Evolutionary conservation across 2,113 vertebrate species (phyloP), one percentile per base, ranked within the genome.

Genomic region (Archilochus colubris): DNA sequence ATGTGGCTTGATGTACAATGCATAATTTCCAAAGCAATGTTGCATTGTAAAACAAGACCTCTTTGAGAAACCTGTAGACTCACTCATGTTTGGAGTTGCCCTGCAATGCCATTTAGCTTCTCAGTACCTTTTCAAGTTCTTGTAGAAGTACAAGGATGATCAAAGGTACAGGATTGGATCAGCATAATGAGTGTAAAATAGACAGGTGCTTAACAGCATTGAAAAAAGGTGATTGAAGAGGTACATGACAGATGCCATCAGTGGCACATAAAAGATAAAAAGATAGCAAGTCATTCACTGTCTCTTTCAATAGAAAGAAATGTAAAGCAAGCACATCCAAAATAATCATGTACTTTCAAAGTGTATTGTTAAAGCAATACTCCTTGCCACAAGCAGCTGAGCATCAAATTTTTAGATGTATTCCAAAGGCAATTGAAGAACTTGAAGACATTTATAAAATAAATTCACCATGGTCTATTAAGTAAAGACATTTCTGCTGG

Each of bases 181-280:
- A 6, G 55, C 25, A 63, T 25, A 44, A 94, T 64, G 27, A 80
- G 36, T 31, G 4, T 63, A 70, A 75, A 84, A 94, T 13, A 92
- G 79, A 64, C 14, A 11, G 78, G 28, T 0, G 3, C 44, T 86
- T 90, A 86, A 77, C 68, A 88, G 17, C 20, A 44, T 69, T 12
- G 20, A 30, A 76, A 76, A 76, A 75, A 48, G 46, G 54, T 31
- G 54, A 33, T 57, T 61, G 50, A 88, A 95, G 23, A 90, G 7
- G 44, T 86, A 90, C 82, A 93, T 36, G 76, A 85, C 62, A 94
- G 72, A 69, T 90, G 59, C 14, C 72, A 82, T 69, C 88, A 77
- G 40, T 64, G 31, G 50, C 86, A 73, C 67, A 80, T 43, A 62
- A 82, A 85, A 85, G 91, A 94, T 82, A 38, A 93, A 90, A 93